phyloP scores from a whole-genome alignment of 2,113 vertebrate genomes.

The Pseudorasbora parva region DNA sequence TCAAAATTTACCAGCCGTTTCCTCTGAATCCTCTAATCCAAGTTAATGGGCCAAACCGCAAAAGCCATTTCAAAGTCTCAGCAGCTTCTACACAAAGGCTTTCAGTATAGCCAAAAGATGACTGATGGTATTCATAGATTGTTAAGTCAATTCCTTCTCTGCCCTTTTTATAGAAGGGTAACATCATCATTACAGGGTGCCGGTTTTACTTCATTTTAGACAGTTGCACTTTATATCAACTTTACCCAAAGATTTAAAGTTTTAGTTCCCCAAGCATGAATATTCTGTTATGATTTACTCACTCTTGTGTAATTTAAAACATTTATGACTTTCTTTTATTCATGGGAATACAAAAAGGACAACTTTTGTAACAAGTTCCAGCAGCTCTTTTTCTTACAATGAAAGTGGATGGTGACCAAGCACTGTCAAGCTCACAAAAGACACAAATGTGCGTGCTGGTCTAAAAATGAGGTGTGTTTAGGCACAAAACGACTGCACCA shows the following conservation, averaged over 20 bases:
- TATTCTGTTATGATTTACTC: not conserved
- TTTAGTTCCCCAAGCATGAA: not conserved
- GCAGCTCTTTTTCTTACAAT: conserved; percentile 1
- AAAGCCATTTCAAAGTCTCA: conserved; percentile 38
- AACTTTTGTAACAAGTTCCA: not conserved
- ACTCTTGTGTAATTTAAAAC: not conserved
- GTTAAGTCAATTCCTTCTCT: not conserved
- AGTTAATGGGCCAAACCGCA: conserved; percentile 61
- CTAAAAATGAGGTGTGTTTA: too few relatives aligned
- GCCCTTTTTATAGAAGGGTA: conserved; percentile 17
- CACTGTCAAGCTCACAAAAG: not conserved
- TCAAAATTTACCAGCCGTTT: conserved; percentile 47
- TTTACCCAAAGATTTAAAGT: not conserved
- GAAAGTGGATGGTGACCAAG: not conserved
- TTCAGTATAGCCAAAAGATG: not conserved
- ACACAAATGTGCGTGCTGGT: too few relatives aligned
- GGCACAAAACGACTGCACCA: too few relatives aligned
- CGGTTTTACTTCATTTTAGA: conserved; percentile 17
- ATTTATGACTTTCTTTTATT: not conserved
- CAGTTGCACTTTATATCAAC: conserved; percentile 2
- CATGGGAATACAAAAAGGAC: not conserved
- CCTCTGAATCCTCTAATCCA: conserved; percentile 52
- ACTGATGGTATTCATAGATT: conserved; percentile 21
- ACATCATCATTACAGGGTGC: conserved; percentile 7
- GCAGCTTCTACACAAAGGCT: conserved; percentile 28